Conservation (phyloP, 2,797 vertebrate species). For the Meriones psammophilus region DNA sequence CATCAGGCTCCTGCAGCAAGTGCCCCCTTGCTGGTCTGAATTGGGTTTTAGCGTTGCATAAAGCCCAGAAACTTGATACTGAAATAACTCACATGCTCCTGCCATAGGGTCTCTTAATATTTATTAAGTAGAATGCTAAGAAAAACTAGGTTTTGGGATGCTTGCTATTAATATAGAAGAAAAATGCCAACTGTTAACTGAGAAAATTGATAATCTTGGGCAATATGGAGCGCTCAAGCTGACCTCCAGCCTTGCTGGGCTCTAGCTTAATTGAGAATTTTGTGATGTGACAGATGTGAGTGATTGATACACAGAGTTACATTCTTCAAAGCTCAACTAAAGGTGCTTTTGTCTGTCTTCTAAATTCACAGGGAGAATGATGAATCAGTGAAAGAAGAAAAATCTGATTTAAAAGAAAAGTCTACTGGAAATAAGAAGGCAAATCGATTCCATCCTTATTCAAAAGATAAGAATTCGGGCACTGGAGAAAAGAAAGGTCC, state of each 20-base stretch:
- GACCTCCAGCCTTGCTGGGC: neutral
- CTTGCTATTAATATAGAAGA: neutral
- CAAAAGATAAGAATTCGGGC: slow-evolving; percentile 94
- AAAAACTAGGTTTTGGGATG: slow-evolving; percentile 34
- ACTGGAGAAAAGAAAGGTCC: slow-evolving; percentile 93
- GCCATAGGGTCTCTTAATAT: slow-evolving; percentile 19
- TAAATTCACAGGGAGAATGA: slow-evolving; percentile 88
- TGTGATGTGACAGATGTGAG: slow-evolving; percentile 45
- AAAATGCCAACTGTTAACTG: neutral
- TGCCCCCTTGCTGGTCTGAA: neutral
- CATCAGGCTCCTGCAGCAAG: neutral
- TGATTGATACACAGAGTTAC: slow-evolving; percentile 35
- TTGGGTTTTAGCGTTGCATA: slow-evolving; percentile 43
- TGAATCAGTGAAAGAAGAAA: slow-evolving; percentile 92
- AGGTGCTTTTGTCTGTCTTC: slow-evolving; percentile 64
- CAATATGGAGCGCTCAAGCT: neutral
- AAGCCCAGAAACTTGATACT: slow-evolving; percentile 22
- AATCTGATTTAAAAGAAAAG: slow-evolving; percentile 94
- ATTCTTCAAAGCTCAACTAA: slow-evolving; percentile 55
- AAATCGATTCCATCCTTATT: slow-evolving; percentile 96
- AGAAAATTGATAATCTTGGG: neutral
- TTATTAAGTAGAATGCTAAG: slow-evolving; percentile 41
- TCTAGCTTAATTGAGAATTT: slow-evolving; percentile 50
- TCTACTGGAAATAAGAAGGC: slow-evolving; percentile 92
- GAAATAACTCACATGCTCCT: neutral